A percentile compares a stretch with the other conserved stretches of the same genome.
Conservation (phyloP, 2,797 vertebrate genomes). For the Oryzias dopingdopingensis region DNA sequence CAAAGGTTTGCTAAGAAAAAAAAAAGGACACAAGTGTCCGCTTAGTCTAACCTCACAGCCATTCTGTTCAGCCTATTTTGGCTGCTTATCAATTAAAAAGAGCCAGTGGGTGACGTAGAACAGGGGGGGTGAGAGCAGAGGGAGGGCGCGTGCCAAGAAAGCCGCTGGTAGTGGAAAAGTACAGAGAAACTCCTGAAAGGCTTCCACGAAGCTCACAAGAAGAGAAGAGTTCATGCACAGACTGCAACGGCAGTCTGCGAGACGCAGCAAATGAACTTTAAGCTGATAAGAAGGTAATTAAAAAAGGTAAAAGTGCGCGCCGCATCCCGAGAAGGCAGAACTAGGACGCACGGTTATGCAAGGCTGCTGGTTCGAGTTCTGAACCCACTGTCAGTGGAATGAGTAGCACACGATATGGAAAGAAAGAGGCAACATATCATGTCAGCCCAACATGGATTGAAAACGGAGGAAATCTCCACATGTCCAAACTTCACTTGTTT, state of each 20-base stretch:
- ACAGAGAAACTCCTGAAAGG: conserved; percentile 46
- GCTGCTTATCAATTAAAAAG: conserved; percentile 38
- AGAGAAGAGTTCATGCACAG: not conserved
- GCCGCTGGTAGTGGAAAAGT: conserved; percentile 72
- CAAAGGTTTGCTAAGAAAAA: too few relatives aligned
- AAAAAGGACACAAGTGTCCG: not conserved
- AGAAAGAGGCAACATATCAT: not conserved
- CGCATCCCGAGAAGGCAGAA: not conserved
- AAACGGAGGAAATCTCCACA: too few relatives aligned
- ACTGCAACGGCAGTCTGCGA: not conserved
- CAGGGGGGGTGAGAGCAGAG: conserved; percentile 22
- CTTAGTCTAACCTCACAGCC: conserved; percentile 36
- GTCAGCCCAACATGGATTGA: not conserved
- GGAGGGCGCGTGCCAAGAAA: conserved; percentile 62
- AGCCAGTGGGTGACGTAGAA: conserved; percentile 44
- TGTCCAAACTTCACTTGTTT: too few relatives aligned
- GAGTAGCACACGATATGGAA: conserved; percentile 3
- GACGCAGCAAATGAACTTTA: not conserved
- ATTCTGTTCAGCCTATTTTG: conserved; percentile 37
- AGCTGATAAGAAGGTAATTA: not conserved
- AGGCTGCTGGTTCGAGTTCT: conserved; percentile 49
- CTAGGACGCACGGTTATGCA: conserved; percentile 42
- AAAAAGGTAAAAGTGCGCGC: not conserved
- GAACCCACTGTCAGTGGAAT: conserved; percentile 20
- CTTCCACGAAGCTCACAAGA: conserved; percentile 2